Base-by-base conservation (phyloP, 2,888 invertebrate species). In the Lepetodrilus schrolli region DNA sequence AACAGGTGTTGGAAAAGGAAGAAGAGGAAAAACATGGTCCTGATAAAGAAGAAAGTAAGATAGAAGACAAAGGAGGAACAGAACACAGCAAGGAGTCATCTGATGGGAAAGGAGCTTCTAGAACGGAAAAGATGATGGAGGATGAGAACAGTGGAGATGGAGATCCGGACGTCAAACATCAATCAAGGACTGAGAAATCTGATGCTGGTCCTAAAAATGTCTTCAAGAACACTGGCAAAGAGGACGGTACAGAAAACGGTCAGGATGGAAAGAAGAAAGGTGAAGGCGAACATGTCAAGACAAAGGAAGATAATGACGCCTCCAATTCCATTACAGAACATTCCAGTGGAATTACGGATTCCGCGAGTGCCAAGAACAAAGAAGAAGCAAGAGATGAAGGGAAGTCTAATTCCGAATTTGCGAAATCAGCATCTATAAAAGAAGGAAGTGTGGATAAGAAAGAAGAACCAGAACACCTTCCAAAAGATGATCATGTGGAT, bases 371-470 rank as follows among this genome's bases (percentile, higher is more conserved):
- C 20, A 66, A 21, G 34, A 34, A 17, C 7, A 20, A 66, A 43
- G 43, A 66, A 37, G 1, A 21, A n/a, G 58, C 20, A 4, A 58
- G 34, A 17, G 23, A 30, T 58, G 65, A 58, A n/a, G n/a, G n/a
- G n/a, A n/a, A n/a, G n/a, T n/a, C n/a, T n/a, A n/a, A n/a, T n/a
- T n/a, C n/a, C n/a, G n/a, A n/a, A n/a, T n/a, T n/a, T n/a, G n/a
- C n/a, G n/a, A n/a, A n/a, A n/a, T n/a, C n/a, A n/a, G n/a, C n/a
- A n/a, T n/a, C n/a, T n/a, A n/a, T n/a, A 43, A 84, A 80, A 84
- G 85, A 85, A 7, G 86, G 87, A 23, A 68, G 66, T 38, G 91
- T 91, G 17, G 91, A 91, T 3, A 92, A 92, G 34, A 92, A 91
- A 0, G 91, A 91, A 4, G 91, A 91, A 1, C 91, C 90, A 66